Conservation (phyloP, 2,113 vertebrate genomes). For the Narcine bancroftii region DNA sequence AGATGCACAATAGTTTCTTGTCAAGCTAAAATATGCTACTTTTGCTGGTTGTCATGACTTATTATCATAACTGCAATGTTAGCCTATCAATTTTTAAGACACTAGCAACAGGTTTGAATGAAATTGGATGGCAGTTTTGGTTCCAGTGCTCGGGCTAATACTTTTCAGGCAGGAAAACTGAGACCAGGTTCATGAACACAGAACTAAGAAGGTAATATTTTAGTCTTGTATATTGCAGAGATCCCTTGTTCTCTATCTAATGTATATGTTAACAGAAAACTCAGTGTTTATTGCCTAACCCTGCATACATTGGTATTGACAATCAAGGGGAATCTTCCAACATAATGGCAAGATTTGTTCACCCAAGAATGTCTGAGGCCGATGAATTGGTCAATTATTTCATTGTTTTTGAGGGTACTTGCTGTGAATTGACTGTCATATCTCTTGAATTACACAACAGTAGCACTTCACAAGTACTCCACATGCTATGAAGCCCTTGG, state of each 20-base stretch:
- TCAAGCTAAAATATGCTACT: background rate
- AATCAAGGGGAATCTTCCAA: background rate
- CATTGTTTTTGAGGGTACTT: background rate
- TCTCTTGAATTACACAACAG: background rate
- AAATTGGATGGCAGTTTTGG: background rate
- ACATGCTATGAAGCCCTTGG: background rate
- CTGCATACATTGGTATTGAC: background rate
- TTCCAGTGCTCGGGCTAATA: no score
- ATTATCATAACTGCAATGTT: background rate
- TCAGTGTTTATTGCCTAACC: background rate
- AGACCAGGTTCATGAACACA: background rate
- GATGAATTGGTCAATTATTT: background rate
- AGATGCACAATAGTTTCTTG: no score
- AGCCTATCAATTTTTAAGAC: background rate
- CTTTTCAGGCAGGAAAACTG: background rate
- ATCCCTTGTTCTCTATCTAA: background rate
- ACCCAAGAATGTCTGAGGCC: background rate
- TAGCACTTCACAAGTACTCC: background rate
- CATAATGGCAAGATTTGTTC: background rate
- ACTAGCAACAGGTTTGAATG: background rate
- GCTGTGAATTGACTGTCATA: background rate
- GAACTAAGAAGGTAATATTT: background rate
- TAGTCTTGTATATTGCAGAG: background rate
- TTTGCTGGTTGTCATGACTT: background rate
- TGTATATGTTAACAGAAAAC: background rate